Conservation (phyloP, 2,888 invertebrate genomes). For the Metalampra italica region DNA sequence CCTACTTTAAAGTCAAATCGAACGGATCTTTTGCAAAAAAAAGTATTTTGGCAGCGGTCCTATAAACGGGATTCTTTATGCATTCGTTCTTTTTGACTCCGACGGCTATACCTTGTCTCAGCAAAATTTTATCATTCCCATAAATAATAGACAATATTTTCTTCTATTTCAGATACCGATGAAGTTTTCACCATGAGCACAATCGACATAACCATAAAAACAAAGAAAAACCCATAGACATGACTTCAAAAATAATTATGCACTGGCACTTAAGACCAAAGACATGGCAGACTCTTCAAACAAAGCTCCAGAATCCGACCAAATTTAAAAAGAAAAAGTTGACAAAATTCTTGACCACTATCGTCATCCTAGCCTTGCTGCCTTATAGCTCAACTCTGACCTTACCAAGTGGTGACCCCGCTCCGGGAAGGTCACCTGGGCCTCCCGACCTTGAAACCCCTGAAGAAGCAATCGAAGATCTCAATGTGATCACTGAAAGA, state of each 20-base stretch:
- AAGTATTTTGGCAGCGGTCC: too few species aligned
- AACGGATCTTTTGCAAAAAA: too few species aligned
- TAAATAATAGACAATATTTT: neutral
- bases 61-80: too few species aligned
- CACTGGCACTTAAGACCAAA: neutral
- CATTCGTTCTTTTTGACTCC: too few species aligned
- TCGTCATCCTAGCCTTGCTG: conserved; percentile 53
- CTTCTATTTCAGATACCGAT: neutral
- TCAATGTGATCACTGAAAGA: neutral
- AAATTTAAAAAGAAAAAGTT: conserved; percentile 42
- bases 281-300: conserved; percentile 17
- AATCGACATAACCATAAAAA: neutral
- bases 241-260: neutral
- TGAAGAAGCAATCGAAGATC: conserved; percentile 22
- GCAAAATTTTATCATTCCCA: neutral
- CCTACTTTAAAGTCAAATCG: too few species aligned
- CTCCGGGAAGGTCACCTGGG: conserved; percentile 82
- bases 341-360: conserved; percentile 34
- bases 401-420: conserved; percentile 80
- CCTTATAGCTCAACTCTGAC: conserved; percentile 63
- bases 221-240: neutral
- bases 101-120: too few species aligned
- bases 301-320: conserved; percentile 30
- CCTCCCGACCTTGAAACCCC: conserved; percentile 57
- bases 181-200: too few species aligned